These are phyloP conservation scores for Motacilla alba DNA, from an alignment of 2,113 vertebrate species.

Conservation along the genomic window DNA sequence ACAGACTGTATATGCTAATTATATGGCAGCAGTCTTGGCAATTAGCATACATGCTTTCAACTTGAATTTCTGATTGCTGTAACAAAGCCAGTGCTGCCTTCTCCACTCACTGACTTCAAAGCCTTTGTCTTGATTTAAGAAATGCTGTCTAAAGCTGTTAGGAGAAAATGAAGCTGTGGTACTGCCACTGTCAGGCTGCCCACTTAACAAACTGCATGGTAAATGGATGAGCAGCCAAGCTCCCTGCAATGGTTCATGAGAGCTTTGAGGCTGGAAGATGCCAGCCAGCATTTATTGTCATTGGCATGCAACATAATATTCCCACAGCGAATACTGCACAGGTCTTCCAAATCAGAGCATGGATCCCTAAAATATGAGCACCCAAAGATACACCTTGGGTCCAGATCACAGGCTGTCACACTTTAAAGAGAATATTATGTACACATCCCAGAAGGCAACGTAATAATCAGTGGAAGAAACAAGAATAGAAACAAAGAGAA, in stretches of 20 bases:
- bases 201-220: neutral
- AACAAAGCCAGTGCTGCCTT: neutral
- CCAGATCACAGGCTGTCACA: neutral
- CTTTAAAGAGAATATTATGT: neutral
- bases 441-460: neutral
- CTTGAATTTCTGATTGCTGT: constrained; percentile 7
- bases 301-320: neutral
- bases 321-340: neutral
- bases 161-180: neutral
- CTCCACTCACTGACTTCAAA: constrained; percentile 8
- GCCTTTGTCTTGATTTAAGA: constrained; percentile 29
- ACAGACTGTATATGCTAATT: constrained; percentile 32
- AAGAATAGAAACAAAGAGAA: neutral
- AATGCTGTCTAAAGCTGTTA: neutral
- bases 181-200: neutral
- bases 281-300: neutral
- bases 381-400: neutral
- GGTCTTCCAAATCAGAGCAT: neutral
- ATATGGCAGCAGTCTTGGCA: constrained; percentile 3
- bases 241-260: neutral
- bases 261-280: neutral
- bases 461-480: neutral
- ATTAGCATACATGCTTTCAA: neutral
- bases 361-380: neutral
- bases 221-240: neutral